A percentile compares a stretch with the other conserved stretches of the same genome.
Evolutionary conservation across 2,113 vertebrate species (phyloP).

Genomic region (Chauna torquata): DNA sequence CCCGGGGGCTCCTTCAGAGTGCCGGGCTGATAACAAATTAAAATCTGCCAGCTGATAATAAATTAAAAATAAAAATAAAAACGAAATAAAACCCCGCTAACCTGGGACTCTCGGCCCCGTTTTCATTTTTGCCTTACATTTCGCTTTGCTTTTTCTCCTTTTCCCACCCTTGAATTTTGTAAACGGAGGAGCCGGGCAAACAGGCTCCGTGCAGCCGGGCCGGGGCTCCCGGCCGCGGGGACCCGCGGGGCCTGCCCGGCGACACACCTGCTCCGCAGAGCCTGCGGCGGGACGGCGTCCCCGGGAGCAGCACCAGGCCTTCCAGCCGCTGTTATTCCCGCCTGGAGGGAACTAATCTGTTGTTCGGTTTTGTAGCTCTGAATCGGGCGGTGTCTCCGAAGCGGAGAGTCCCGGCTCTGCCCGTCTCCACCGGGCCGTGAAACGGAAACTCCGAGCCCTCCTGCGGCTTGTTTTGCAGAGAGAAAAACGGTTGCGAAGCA

Average conservation of each 20-base stretch:
- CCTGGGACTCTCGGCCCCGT: fast-evolving
- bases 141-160: neutral
- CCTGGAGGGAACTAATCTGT: fast-evolving
- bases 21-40: neutral
- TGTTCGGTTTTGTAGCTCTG: neutral
- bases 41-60: neutral
- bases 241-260: too few species aligned
- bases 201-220: too few species aligned
- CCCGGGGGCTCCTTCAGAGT: neutral
- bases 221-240: too few species aligned
- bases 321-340: fast-evolving
- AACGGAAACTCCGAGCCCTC: neutral
- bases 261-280: too few species aligned
- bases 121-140: neutral
- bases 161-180: neutral
- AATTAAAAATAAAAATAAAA: neutral
- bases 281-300: too few species aligned
- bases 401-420: neutral
- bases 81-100: fast-evolving
- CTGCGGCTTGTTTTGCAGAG: neutral
- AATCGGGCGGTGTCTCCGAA: neutral
- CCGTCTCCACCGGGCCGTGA: neutral
- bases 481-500: neutral
- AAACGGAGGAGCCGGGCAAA: neutral
- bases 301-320: neutral